Conservation (phyloP, 1,140 invertebrate genomes). For the Cardiocondyla obscurior region DNA sequence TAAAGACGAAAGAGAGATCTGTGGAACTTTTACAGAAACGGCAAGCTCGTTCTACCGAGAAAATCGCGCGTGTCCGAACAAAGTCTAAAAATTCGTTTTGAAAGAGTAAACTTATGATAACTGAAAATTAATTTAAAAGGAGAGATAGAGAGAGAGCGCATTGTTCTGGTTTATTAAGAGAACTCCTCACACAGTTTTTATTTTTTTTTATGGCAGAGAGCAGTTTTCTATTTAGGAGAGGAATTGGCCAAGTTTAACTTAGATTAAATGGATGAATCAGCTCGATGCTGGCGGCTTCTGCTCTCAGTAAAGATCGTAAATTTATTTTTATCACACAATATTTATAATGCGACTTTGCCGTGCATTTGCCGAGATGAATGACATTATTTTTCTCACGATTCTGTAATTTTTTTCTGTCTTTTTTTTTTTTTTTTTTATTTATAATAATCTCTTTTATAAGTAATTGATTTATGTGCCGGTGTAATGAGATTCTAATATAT, state of each 20-base stretch:
- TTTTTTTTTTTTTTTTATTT: not conserved
- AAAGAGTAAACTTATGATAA: constrained; percentile 15
- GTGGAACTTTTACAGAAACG: not conserved
- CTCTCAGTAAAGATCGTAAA: not conserved
- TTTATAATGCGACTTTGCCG: not conserved
- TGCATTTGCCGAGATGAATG: not conserved
- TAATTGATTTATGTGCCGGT: not conserved
- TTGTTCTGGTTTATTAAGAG: not conserved
- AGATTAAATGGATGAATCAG: constrained; percentile 18
- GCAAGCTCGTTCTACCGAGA: not conserved
- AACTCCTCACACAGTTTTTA: not conserved
- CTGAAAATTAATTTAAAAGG: not conserved
- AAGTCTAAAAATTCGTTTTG: not conserved
- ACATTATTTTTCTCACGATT: not conserved
- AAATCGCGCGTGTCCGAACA: not conserved
- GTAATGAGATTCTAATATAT: not conserved
- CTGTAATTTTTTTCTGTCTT: not conserved
- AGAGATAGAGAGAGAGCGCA: not conserved
- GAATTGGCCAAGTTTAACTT: constrained; percentile 26
- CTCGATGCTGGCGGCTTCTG: not conserved
- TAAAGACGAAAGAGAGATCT: not conserved
- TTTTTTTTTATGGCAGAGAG: not conserved
- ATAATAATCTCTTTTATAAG: not conserved
- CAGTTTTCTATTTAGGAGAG: constrained; percentile 2
- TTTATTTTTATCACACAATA: not conserved